A percentile compares a stretch with the other conserved stretches of the same genome.
Evolutionary conservation across 2,888 invertebrate species (phyloP).

Genomic region (Hirudinaria manillensis): DNA sequence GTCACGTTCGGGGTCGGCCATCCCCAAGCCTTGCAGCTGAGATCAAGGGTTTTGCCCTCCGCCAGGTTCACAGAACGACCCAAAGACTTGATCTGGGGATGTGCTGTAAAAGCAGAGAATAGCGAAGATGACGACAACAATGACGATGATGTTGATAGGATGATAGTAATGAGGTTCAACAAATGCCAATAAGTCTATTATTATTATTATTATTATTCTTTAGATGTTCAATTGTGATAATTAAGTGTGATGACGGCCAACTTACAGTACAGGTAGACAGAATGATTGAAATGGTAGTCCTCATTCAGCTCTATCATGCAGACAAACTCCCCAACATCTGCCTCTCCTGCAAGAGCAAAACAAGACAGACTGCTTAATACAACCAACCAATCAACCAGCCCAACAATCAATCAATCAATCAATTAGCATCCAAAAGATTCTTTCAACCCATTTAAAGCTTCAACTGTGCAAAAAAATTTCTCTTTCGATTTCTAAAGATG

Average conservation of each 20-base stretch:
- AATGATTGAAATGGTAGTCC: conserved; percentile 25
- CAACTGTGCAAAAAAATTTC: no score
- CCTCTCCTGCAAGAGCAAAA: conserved; percentile 24
- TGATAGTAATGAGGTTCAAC: background rate
- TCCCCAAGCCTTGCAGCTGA: conserved; percentile 32
- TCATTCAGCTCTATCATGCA: conserved; percentile 28
- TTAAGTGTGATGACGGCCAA: no score
- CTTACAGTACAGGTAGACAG: conserved; percentile 29
- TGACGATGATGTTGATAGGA: background rate
- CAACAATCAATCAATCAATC: background rate
- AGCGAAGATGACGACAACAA: background rate
- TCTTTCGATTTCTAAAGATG: no score
- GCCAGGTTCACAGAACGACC: conserved; percentile 30
- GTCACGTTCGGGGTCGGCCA: conserved; percentile 28
- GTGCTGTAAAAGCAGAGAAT: conserved; percentile 8
- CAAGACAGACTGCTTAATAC: background rate
- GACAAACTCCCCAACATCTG: conserved; percentile 27
- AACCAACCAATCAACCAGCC: background rate
- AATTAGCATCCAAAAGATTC: background rate
- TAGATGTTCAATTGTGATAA: no score
- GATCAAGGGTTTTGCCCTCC: conserved; percentile 27
- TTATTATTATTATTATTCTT: no score
- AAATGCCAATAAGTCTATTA: no score
- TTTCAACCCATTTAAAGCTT: no score
- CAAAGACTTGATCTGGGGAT: conserved; percentile 31